Evolutionary conservation across 2,113 vertebrate species (phyloP), one percentile per base, ranked within the genome.

Genomic region (Meleagris gallopavo): DNA sequence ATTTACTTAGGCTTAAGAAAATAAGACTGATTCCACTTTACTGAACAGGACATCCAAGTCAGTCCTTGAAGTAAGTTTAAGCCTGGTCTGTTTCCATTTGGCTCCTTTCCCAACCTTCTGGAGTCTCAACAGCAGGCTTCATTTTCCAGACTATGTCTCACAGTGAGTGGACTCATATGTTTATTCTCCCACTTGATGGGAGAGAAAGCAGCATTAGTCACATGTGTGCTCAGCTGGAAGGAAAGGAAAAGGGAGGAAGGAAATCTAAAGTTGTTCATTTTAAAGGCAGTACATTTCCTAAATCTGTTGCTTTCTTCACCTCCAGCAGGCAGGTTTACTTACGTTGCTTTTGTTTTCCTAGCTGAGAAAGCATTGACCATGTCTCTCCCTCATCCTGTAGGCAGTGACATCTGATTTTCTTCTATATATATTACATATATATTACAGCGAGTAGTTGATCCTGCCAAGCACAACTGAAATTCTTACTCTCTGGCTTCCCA

Each of bases 101-200:
- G 64, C 80, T 85, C 17, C 15, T 50, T 88, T 95, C 80, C 86
- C 57, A 88, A n/a, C 52, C 55, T 80, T 72, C 65, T 48, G 45
- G 34, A 89, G 32, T 80, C 48, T 60, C 34, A 94, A 72, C 36
- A 79, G 48, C 52, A 96, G 89, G 65, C 61, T 95, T 94, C 90
- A 67, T 86, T 92, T 96, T 94, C 86, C 62, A 95, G 71, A 34
- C 41, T 85, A 52, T 41, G 71, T 82, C 52, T 94, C 45, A 71
- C 18, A 52, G 30, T 80, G 69, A 81, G 89, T 17, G 10, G 48
- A 52, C 22, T 87, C 72, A 58, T 78, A 34, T 41, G 50, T 64
- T 94, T 88, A 70, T 89, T 87, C 46, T 81, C 38, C 3, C 3
- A 12, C 89, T 92, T 89, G 92, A 92, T 80, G 61, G 24, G 36